Base-by-base conservation (phyloP, 2,888 invertebrate genomes). In the Nymphalis c-album region DNA sequence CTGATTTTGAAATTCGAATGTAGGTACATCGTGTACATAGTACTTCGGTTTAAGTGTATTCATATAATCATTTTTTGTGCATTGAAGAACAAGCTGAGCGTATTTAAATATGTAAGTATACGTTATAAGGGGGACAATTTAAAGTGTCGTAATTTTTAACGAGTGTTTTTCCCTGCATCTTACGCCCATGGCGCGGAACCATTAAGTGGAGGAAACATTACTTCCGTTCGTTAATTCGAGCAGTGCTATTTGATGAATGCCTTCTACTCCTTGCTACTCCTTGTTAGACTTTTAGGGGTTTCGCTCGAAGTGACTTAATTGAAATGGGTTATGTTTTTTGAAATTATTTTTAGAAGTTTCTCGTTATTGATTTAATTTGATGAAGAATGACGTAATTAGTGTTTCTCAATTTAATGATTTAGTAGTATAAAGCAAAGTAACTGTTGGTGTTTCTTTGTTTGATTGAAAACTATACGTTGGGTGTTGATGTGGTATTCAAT, bases 221-320 rank as follows among this genome's bases (percentile, higher is more conserved):
- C 85, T 90, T 91, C 91, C 91, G 91, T 88, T 87, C 88, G 89
- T 91, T 90, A 91, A 90, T 79, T 85, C 82, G 77, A 88, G 85
- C 81, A 85, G 22, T 86, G 82, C 86, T 81, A 84, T 86, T 57
- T 88, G 88, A 90, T 88, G 87, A 88, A 90, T 89, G 87, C 85
- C 87, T 48, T 7, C 18, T 26, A 55, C 80, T 64, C 64, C 64
- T 70, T 86, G 67, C 18, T 26, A 55, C 80, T 64, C 63, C 64
- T 70, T 86, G 67, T 70, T 64, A 63, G 48, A 63, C 53, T 70
- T 71, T 67, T 57, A 62, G 68, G 66, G 70, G 86, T 84, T 57
- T 35, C 40, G 18, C 31, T 53, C 16, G 16, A 26, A 55, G 55
- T 57, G 57, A 35, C 57, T 57, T 40, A 35, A 57, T 57, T 57